Evolutionary conservation across 2,888 invertebrate species (phyloP).

Genomic region (Crossocerus cetratus): DNA sequence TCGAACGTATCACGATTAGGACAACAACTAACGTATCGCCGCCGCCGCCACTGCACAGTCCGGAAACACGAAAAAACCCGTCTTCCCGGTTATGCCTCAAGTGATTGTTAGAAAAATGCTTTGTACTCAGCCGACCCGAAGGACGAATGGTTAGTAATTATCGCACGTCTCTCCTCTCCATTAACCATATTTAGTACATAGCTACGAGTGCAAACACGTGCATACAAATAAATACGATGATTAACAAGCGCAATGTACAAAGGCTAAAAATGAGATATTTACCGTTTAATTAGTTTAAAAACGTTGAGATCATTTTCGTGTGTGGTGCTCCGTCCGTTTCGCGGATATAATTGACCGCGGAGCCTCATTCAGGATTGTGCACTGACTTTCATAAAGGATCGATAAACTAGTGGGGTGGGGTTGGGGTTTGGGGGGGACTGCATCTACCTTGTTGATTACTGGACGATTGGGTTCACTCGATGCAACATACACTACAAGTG

Average conservation of each 20-base stretch:
- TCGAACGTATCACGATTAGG: constrained; percentile 44
- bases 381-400: constrained; percentile 35
- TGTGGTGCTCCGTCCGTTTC: constrained; percentile 39
- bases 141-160: constrained; percentile 54
- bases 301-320: constrained; percentile 73
- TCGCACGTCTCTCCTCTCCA: constrained; percentile 39
- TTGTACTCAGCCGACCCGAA: constrained; percentile 71
- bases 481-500: constrained; percentile 28
- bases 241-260: constrained; percentile 74
- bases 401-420: constrained; percentile 25
- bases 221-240: constrained; percentile 73
- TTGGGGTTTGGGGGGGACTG: constrained; percentile 1
- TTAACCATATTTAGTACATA: constrained; percentile 53
- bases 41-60: constrained; percentile 9
- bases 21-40: constrained; percentile 43
- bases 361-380: constrained; percentile 38
- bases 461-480: constrained; percentile 28
- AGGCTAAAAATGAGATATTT: constrained; percentile 65
- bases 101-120: constrained; percentile 65
- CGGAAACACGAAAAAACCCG: neutral
- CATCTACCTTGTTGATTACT: constrained; percentile 22
- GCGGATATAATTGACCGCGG: neutral
- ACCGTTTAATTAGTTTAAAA: constrained; percentile 68
- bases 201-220: constrained; percentile 59
- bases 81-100: constrained; percentile 28